A percentile compares a stretch with the other conserved stretches of the same genome.
Conservation (phyloP, 2,797 vertebrate genomes). For the Buceros bicornis region DNA sequence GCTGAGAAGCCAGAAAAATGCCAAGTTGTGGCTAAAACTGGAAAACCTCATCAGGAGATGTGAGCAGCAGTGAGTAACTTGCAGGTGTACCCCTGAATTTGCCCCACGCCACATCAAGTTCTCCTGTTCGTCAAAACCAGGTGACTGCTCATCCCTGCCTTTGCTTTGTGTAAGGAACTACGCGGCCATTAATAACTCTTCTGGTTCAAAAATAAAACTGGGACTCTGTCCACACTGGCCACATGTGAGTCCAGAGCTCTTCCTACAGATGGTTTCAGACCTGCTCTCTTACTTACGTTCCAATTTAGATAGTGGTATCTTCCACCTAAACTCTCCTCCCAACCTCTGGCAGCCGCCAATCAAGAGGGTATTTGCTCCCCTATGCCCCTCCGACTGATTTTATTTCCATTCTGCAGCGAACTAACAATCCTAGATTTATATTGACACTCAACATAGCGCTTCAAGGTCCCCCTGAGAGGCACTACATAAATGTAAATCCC, state of each 20-base stretch:
- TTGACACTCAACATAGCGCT: not conserved
- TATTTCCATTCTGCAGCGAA: not conserved
- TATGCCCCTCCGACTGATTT: fast-evolving
- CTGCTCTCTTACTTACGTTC: not conserved
- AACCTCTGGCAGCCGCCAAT: not conserved
- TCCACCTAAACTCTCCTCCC: not conserved
- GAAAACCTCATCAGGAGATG: not conserved
- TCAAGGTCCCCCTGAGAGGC: conserved; percentile 35
- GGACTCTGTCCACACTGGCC: not conserved
- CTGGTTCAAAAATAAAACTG: not conserved
- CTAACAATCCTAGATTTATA: not conserved
- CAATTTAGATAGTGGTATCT: not conserved
- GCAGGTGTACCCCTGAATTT: fast-evolving
- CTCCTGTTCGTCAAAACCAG: not conserved
- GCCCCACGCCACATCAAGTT: fast-evolving
- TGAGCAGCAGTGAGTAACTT: fast-evolving
- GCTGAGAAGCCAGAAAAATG: conserved; percentile 3
- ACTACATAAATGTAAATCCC: conserved; percentile 60
- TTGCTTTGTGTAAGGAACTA: not conserved
- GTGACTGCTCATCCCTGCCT: not conserved
- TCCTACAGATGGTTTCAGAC: not conserved
- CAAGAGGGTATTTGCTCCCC: not conserved
- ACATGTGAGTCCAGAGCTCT: fast-evolving
- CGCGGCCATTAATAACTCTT: not conserved
- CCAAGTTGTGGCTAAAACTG: not conserved